Base-by-base conservation (phyloP, 2,797 vertebrate genomes). In the Mallotus villosus region DNA sequence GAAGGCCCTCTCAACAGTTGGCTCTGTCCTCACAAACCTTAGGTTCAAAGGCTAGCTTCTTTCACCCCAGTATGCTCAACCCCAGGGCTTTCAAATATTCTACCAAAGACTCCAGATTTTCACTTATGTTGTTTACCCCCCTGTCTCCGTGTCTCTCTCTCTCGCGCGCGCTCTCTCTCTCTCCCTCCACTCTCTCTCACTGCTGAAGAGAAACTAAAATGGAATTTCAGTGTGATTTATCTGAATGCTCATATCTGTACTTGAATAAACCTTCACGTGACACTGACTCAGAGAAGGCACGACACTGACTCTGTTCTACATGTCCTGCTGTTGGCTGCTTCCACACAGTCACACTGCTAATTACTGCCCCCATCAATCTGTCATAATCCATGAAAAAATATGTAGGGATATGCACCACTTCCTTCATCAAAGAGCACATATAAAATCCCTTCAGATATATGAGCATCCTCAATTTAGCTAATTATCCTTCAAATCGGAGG, bases 401-500 rank as follows among this genome's bases (percentile, higher is more conserved):
- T 78, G 67, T 49, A 67, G 37, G 55, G 78, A 73, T 64, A 72
- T 63, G 72, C 58, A 69, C 75, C 65, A 74, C 82, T 80, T 79
- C 32, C 68, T 78, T 75, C 41, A 63, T 83, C 84, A 67, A 73
- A 87, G 84, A 71, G 72, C 27, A 76, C 51, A 84, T 71, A 79
- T 74, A 73, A 71, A 76, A 69, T 71, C 34, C 75, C 68, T 57
- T 58, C 76, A 78, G 68, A 80, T 70, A 75, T 72, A 78, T 76
- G 70, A 46, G 41, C 77, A 49, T 27, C 51, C 78, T 76, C 76
- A 77, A 81, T 88, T 82, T 84, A 78, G 72, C 60, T 86, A 87
- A 88, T 90, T 89, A 88, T 86, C 76, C 81, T 75, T 86, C 74
- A 88, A 75, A 89, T 84, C 68, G 82, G 67, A 70, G 73, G 72